phyloP scores from a whole-genome alignment of 2,888 invertebrate genomes.

The Drosophila nigritarsus region DNA sequence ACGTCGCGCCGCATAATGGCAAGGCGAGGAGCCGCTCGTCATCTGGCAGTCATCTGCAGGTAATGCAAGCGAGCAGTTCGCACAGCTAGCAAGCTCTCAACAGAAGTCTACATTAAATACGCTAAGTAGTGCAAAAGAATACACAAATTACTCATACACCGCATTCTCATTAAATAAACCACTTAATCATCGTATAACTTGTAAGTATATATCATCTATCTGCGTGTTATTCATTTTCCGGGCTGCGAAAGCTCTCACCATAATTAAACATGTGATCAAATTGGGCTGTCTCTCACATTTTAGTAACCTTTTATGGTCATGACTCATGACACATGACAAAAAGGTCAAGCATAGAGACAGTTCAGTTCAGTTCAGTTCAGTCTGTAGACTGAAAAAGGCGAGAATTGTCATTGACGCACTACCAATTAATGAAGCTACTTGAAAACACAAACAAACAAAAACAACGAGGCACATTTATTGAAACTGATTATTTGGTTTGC shows the following conservation, averaged over 20 bases:
- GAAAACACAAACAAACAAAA: slow-evolving; percentile 1
- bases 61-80: slow-evolving; percentile 79
- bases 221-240: neutral
- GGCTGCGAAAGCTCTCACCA: neutral
- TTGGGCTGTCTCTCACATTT: slow-evolving; percentile 11
- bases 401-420: slow-evolving; percentile 4
- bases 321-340: slow-evolving; percentile 48
- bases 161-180: slow-evolving; percentile 16
- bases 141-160: slow-evolving; percentile 50
- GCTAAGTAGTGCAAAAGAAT: slow-evolving; percentile 37
- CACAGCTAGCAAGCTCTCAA: slow-evolving; percentile 27
- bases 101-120: neutral
- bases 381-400: slow-evolving; percentile 25
- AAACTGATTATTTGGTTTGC: slow-evolving; percentile 35
- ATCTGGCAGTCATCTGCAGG: slow-evolving; percentile 83
- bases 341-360: slow-evolving; percentile 13
- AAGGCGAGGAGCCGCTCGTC: slow-evolving; percentile 49
- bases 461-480: slow-evolving; percentile 5
- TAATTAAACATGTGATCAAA: slow-evolving; percentile 17
- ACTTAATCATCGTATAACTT: slow-evolving; percentile 35
- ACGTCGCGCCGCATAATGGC: slow-evolving; percentile 57
- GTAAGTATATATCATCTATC: slow-evolving; percentile 41
- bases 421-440: slow-evolving; percentile 1
- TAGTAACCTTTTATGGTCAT: slow-evolving; percentile 56
- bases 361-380: slow-evolving; percentile 7